These are phyloP conservation scores for Plumapathes pennacea DNA, from an alignment of 92 coral and sea anemone genomes.

Conservation along the genomic window DNA sequence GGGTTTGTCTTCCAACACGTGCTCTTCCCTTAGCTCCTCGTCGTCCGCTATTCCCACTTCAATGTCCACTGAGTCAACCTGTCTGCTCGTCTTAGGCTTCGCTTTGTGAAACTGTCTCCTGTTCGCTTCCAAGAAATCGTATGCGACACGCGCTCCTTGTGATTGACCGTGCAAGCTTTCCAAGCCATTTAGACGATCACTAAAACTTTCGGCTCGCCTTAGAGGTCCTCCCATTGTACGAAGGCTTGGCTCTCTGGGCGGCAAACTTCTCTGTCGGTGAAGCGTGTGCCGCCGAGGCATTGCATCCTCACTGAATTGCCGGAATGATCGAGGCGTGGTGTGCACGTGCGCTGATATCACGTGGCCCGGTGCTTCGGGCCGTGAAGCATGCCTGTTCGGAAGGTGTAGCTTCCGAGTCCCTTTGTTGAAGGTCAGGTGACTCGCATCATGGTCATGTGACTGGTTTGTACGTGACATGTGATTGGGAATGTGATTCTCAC, in stretches of 20 bases:
- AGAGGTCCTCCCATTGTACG: too few species aligned
- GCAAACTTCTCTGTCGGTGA: slow-evolving; percentile 38
- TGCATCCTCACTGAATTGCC: slow-evolving; percentile 48
- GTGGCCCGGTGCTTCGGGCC: slow-evolving; percentile 4
- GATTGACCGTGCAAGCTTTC: slow-evolving; percentile 45
- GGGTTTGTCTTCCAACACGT: slow-evolving; percentile 31
- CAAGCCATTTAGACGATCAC: too few species aligned
- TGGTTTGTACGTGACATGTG: slow-evolving; percentile 10
- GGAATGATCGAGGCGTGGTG: slow-evolving; percentile 46
- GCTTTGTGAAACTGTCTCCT: slow-evolving; percentile 1
- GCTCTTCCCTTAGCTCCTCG: slow-evolving; percentile 9
- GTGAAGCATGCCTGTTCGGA: too few species aligned
- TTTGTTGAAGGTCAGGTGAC: too few species aligned
- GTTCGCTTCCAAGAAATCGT: slow-evolving; percentile 60
- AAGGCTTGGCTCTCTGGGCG: slow-evolving; percentile 6
- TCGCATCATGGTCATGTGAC: too few species aligned
- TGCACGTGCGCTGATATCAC: slow-evolving; percentile 57
- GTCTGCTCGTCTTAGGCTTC: slow-evolving; percentile 1
- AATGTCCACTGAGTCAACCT: slow-evolving; percentile 28
- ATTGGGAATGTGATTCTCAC: slow-evolving; percentile 7
- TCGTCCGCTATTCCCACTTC: slow-evolving; percentile 27
- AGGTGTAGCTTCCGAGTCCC: too few species aligned
- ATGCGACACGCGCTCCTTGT: slow-evolving; percentile 43
- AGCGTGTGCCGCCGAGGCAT: slow-evolving; percentile 24
- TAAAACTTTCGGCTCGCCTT: too few species aligned